Evolutionary conservation across 2,888 invertebrate species (phyloP).

Genomic region (Lasioglossum malachurum): DNA sequence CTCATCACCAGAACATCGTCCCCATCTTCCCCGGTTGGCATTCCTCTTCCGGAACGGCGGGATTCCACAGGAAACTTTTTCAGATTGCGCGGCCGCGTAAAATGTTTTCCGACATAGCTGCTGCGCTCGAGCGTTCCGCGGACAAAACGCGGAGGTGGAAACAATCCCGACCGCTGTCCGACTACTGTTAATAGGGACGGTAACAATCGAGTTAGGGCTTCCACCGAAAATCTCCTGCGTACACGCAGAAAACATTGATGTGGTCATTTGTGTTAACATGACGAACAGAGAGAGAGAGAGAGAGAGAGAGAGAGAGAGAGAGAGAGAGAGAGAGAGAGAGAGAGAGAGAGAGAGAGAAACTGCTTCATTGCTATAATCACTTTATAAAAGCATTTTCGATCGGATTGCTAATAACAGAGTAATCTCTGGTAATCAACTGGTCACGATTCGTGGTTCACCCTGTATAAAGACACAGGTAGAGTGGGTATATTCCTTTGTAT

Average conservation of each 20-base stretch:
- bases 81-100: conserved; percentile 47
- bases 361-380: too few species aligned
- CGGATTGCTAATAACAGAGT: too few species aligned
- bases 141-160: background rate
- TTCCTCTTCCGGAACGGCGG: conserved; percentile 32
- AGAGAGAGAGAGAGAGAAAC: too few species aligned
- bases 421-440: too few species aligned
- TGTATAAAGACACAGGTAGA: background rate
- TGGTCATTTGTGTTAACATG: background rate
- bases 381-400: too few species aligned
- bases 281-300: too few species aligned
- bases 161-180: background rate
- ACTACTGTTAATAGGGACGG: background rate
- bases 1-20: background rate
- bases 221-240: background rate
- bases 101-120: conserved; percentile 30
- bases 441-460: too few species aligned
- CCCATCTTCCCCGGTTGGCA: conserved; percentile 20
- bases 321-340: too few species aligned
- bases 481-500: background rate
- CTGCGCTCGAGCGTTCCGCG: background rate
- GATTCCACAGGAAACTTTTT: conserved; percentile 56
- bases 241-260: background rate
- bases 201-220: background rate
- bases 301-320: too few species aligned